Evolutionary conservation across 2,113 vertebrate species (phyloP).

Genomic region (Spheniscus mendiculus): DNA sequence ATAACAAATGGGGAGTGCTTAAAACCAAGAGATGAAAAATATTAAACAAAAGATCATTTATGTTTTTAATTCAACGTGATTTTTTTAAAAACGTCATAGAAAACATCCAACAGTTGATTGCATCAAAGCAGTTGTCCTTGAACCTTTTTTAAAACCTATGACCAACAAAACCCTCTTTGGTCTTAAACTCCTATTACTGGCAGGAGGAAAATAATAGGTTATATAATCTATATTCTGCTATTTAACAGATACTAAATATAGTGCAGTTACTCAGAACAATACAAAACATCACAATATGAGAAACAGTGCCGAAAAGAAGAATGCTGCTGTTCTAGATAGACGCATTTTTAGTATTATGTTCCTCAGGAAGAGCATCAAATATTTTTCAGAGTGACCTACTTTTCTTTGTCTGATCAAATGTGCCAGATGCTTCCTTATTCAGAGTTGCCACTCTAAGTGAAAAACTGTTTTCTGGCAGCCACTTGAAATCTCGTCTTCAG

Average conservation of each 20-base stretch:
- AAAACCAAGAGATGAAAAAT: background rate
- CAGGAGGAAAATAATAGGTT: background rate
- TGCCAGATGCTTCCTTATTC: conserved; percentile 71
- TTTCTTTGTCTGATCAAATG: conserved; percentile 71
- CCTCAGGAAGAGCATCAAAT: conserved; percentile 58
- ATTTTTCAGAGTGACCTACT: conserved; percentile 68
- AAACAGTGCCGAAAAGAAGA: background rate
- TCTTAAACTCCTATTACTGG: conserved; percentile 8
- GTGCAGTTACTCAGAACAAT: conserved; percentile 19
- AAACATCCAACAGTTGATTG: background rate
- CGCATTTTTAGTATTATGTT: conserved; percentile 42
- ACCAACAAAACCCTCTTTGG: background rate
- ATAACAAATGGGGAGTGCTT: background rate
- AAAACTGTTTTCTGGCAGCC: conserved; percentile 69
- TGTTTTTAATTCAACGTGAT: background rate
- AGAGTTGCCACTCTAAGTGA: conserved; percentile 65
- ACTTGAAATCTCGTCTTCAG: conserved; percentile 60
- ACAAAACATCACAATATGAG: conserved; percentile 10
- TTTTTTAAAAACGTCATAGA: background rate
- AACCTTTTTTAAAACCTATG: background rate
- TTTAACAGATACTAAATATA: conserved; percentile 47
- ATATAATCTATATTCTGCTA: conserved; percentile 31
- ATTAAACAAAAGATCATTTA: background rate
- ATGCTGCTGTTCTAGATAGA: background rate
- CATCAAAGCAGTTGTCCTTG: background rate